Evolutionary conservation across 2,113 vertebrate genomes (phyloP).

Genomic region (Cheirogaleus medius): DNA sequence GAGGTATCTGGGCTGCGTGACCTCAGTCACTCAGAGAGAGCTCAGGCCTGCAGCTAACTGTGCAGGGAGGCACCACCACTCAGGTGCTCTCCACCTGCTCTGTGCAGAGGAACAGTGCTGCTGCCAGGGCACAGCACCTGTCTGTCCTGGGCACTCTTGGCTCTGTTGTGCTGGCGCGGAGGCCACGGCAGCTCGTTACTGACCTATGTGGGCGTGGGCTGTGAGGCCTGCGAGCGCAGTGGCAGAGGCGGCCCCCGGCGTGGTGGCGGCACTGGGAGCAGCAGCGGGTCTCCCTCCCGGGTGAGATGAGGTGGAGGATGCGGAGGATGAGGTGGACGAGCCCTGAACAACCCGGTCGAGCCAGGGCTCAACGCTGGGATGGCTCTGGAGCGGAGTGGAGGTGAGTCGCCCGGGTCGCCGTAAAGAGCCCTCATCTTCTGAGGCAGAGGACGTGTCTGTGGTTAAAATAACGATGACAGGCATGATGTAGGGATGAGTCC

Average conservation of each 20-base stretch:
- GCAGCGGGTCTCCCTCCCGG: constrained; percentile 92
- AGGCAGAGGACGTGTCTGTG: constrained; percentile 98
- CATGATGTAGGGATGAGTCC: constrained; percentile 72
- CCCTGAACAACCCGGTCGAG: constrained; percentile 96
- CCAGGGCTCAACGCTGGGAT: constrained; percentile 94
- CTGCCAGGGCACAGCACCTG: neutral
- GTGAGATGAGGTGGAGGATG: constrained; percentile 98
- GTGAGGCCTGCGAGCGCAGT: constrained; percentile 91
- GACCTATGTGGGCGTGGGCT: constrained; percentile 95
- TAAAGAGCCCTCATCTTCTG: constrained; percentile 98
- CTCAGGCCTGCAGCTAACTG: neutral
- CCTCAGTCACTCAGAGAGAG: neutral
- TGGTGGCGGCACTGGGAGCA: constrained; percentile 83
- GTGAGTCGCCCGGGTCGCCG: constrained; percentile 92
- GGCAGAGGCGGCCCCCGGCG: constrained; percentile 85
- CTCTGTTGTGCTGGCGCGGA: neutral
- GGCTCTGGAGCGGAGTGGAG: constrained; percentile 91
- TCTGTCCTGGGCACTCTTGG: neutral
- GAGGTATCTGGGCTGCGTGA: neutral
- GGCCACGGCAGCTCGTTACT: constrained; percentile 81
- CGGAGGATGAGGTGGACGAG: constrained; percentile 98
- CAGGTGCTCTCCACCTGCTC: neutral
- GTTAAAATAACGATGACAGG: constrained; percentile 86
- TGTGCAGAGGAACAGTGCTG: too few species aligned
- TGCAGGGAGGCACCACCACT: neutral